A percentile compares a stretch with the other conserved stretches of the same genome.
These are phyloP conservation scores for Thrips palmi DNA, from an alignment of 1,140 invertebrate species.

Conservation along the genomic window DNA sequence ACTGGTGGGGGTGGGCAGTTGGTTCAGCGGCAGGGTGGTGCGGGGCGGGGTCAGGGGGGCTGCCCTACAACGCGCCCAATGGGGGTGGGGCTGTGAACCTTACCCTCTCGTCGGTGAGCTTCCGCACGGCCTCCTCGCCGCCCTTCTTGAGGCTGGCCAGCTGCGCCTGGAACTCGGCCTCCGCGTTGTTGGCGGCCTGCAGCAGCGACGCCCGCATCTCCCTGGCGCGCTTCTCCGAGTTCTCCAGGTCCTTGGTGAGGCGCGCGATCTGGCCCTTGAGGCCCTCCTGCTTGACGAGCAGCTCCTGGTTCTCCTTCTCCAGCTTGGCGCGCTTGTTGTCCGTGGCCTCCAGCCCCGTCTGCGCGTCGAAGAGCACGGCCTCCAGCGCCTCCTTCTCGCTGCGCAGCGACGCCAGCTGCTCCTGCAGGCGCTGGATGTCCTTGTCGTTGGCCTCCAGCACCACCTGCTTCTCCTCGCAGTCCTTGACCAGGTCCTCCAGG, in stretches of 20 bases:
- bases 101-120: slow-evolving; percentile 60
- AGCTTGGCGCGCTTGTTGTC: slow-evolving; percentile 48
- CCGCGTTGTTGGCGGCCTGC: slow-evolving; percentile 49
- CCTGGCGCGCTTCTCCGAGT: slow-evolving; percentile 46
- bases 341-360: slow-evolving; percentile 52
- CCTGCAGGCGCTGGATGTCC: slow-evolving; percentile 54
- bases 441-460: slow-evolving; percentile 56
- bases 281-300: slow-evolving; percentile 52
- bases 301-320: slow-evolving; percentile 56
- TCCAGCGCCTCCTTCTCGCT: slow-evolving; percentile 68
- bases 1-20: too few relatives aligned
- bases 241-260: slow-evolving; percentile 54
- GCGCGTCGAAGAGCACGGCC: slow-evolving; percentile 59
- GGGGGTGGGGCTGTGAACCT: too few relatives aligned
- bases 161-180: slow-evolving; percentile 56
- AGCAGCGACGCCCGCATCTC: slow-evolving; percentile 51
- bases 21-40: too few relatives aligned
- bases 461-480: slow-evolving; percentile 65
- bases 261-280: slow-evolving; percentile 43
- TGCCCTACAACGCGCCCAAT: too few relatives aligned
- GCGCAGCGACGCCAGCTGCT: slow-evolving; percentile 49
- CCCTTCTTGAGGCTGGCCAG: slow-evolving; percentile 49
- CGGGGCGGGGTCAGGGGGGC: too few relatives aligned
- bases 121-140: slow-evolving; percentile 48
- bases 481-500: slow-evolving; percentile 60